Evolutionary conservation across 2,797 vertebrate species (phyloP), one percentile per base, ranked within the genome.

Genomic region (Enoplosus armatus): DNA sequence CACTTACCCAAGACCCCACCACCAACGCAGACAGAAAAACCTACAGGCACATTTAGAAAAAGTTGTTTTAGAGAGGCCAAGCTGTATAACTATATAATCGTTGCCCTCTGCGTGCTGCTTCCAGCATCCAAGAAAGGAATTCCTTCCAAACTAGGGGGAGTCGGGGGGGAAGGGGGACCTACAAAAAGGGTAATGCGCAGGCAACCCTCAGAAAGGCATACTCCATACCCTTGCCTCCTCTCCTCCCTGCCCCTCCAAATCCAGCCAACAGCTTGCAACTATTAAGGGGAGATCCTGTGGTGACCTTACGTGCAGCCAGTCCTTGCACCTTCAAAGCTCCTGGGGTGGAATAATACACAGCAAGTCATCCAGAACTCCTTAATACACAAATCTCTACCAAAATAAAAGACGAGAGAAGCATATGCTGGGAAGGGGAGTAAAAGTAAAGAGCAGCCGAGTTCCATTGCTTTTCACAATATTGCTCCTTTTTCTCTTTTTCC

Each of bases 241-340:
- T 80, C 83, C 65, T 85, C 83, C 81, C 80, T 80, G 82, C 86
- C 71, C 89, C 86, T 87, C 82, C 75, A 85, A 87, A 86, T 87
- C 88, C 78, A 85, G 90, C 91, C 91, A 93, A 93, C 95, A 96
- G 94, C 95, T 95, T 95, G 94, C 86, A 95, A 92, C 93, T 89
- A 95, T 96, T 95, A 96, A 92, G 85, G 90, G 90, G 93, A 92
- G 90, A 92, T 95, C 93, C 94, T 92, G 93, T 87, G 81, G 90
- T 93, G 94, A 93, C 93, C 94, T 94, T 94, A 95, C 87, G 89
- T 92, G 92, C 91, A 92, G 91, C 86, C 92, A 91, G 90, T 93
- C 90, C 90, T 94, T 90, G 89, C 93, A 95, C 94, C 93, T 95
- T 95, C 91, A 94, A 94, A 94, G 92, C 90, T 93, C 89, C 88